phyloP scores from a whole-genome alignment of 2,888 invertebrate genomes.

The Heteromurus nitidus region DNA sequence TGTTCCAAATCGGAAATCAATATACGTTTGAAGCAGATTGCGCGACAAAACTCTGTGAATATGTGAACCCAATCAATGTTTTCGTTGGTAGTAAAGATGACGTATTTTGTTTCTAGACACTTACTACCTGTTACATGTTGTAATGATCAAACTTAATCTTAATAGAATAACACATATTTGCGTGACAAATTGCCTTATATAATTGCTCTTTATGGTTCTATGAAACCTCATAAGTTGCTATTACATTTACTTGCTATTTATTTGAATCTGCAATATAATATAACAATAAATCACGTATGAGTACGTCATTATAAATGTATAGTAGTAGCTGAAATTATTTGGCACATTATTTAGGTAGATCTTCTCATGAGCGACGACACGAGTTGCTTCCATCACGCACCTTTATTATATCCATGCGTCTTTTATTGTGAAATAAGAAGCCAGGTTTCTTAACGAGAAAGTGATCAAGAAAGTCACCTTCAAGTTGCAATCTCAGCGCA shows the following conservation, averaged over 20 bases:
- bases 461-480: conserved; percentile 48
- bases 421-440: too few species aligned
- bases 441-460: neutral
- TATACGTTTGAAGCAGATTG: too few species aligned
- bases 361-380: too few species aligned
- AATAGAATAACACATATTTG: conserved; percentile 1
- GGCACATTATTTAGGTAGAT: too few species aligned
- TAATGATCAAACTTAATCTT: conserved; percentile 5
- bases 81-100: neutral
- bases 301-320: too few species aligned
- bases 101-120: neutral
- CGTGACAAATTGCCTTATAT: conserved; percentile 20
- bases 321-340: too few species aligned
- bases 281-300: too few species aligned
- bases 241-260: conserved; percentile 2
- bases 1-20: too few species aligned
- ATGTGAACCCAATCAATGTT: neutral
- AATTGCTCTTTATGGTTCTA: conserved; percentile 11
- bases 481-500: conserved; percentile 12
- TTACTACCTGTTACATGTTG: neutral
- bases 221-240: neutral
- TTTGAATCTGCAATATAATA: neutral
- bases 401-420: neutral
- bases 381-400: too few species aligned
- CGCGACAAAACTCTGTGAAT: too few species aligned